Conservation (phyloP, 2,797 vertebrate species). For the Telmatherina bonti region DNA sequence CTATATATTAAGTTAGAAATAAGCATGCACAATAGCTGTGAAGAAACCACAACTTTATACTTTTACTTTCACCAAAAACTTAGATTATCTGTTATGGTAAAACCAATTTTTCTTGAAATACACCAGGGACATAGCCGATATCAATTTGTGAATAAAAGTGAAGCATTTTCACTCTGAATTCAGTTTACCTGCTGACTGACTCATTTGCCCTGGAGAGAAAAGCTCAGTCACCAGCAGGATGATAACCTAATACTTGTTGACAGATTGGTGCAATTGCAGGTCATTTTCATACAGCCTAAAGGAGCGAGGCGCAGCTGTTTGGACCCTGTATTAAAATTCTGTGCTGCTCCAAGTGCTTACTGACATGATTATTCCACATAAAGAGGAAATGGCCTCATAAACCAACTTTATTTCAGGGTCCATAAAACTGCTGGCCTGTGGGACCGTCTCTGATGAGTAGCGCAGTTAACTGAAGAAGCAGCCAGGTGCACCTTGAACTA, state of each 20-base stretch:
- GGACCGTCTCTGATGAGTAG: constrained; percentile 55
- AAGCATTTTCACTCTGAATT: not conserved
- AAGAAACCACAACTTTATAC: too few relatives aligned
- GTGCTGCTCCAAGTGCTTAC: constrained; percentile 49
- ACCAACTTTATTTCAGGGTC: constrained; percentile 72
- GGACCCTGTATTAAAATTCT: constrained; percentile 54
- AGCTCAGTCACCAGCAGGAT: not conserved
- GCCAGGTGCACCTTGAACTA: constrained; percentile 61
- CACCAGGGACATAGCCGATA: not conserved
- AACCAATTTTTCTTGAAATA: not conserved
- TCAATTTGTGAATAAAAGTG: not conserved
- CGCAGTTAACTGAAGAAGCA: constrained; percentile 58
- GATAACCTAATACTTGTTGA: constrained; percentile 35
- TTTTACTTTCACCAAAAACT: too few relatives aligned
- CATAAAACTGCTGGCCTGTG: constrained; percentile 62
- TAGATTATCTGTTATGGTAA: not conserved
- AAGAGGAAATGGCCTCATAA: constrained; percentile 71
- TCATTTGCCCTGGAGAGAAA: constrained; percentile 4
- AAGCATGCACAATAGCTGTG: too few relatives aligned
- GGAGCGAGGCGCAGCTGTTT: constrained; percentile 40
- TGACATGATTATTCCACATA: constrained; percentile 68
- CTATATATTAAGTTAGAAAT: too few relatives aligned
- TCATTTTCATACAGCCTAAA: constrained; percentile 52
- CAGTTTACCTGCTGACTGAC: constrained; percentile 19
- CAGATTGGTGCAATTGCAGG: constrained; percentile 38